A percentile compares a stretch with the other conserved stretches of the same genome.
These are phyloP conservation scores for Scophthalmus maximus DNA, from an alignment of 2,113 vertebrate species.

Conservation along the genomic window DNA sequence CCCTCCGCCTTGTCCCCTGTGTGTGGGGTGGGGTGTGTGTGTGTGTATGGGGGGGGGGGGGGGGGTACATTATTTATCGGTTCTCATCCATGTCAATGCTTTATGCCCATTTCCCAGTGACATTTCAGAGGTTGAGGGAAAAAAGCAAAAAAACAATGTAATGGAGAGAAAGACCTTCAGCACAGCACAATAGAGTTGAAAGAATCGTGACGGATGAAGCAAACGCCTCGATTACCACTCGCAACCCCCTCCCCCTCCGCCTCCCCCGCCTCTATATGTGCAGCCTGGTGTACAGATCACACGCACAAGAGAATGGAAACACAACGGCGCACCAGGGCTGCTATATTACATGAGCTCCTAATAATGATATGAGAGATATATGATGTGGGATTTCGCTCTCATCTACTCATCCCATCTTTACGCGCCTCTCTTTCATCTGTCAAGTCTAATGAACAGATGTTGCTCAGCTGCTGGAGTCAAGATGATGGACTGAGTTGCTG, in stretches of 20 bases:
- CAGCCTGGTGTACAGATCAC: conserved; percentile 45
- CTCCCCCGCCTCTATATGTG: conserved; percentile 41
- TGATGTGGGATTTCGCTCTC: conserved; percentile 40
- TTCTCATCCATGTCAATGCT: conserved; percentile 70
- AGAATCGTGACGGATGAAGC: conserved; percentile 69
- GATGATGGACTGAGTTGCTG: conserved; percentile 81
- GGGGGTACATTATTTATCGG: conserved; percentile 76
- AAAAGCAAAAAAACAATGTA: conserved; percentile 71
- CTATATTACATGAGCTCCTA: conserved; percentile 22
- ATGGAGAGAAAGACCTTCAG: conserved; percentile 73
- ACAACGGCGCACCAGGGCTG: conserved; percentile 14
- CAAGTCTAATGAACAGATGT: conserved; percentile 86
- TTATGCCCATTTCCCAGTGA: conserved; percentile 73
- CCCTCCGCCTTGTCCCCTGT: conserved; percentile 38
- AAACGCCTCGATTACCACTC: conserved; percentile 71
- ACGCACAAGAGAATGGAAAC: conserved; percentile 39
- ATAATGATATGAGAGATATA: conserved; percentile 52
- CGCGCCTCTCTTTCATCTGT: conserved; percentile 79
- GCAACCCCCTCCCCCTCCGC: conserved; percentile 35
- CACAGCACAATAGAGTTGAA: conserved; percentile 52
- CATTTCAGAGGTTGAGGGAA: conserved; percentile 69
- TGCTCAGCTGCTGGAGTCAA: conserved; percentile 80
- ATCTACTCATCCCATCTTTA: conserved; percentile 47
- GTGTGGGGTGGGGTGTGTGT: conserved; percentile 20
- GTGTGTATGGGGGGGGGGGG: conserved; percentile 38